Base-by-base conservation (phyloP, 2,797 vertebrate species). In the Ispidina picta region DNA sequence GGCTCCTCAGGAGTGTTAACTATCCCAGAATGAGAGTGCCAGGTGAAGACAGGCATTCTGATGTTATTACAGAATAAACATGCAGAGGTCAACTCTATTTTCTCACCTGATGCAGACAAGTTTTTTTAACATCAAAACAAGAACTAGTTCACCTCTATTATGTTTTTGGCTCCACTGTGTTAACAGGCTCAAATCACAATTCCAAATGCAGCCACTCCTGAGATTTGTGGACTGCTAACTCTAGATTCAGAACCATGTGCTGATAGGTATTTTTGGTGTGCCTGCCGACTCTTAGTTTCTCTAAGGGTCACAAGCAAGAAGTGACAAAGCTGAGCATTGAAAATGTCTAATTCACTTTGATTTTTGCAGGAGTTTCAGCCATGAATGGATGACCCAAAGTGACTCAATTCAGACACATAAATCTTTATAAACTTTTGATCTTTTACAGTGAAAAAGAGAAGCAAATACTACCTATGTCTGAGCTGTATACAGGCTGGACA, bases 61-160 rank as follows among this genome's bases (percentile, higher is more conserved):
- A 3, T 48, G 22, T 55, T 77, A 6, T 33, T 56, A 48, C 0
- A 0, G 86, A 33, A 23, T 44, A 64, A 84, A 66, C 8, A 12
- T 0, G 0, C 2, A 31, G 35, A 76, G 4, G 4, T 82, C 31
- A 54, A 26, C 18, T 82, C 41, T 73, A 1, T 64, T 70, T 86
- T 91, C 37, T 64, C n/a, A 82, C 17, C 22, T 58, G n/a, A 33
- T 37, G 48, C 17, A 63, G 19, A 73, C 28, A 63, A 64, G 9
- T 68, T 80, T 68, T 56, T 60, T 35, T 6, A 8, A 41, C 7
- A 72, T 4, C 43, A 72, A 62, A 71, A 25, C 3, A 6, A 68
- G 84, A 76, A 20, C 7, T 29, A 31, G 4, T 8, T 80, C 13
- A 26, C 54, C 41, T 86, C 49, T 16, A 7, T 21, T 46, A 28